A percentile compares a stretch with the other conserved stretches of the same genome.
phyloP scores from a whole-genome alignment of 2,888 invertebrate species.

The Argyra leucocephala region DNA sequence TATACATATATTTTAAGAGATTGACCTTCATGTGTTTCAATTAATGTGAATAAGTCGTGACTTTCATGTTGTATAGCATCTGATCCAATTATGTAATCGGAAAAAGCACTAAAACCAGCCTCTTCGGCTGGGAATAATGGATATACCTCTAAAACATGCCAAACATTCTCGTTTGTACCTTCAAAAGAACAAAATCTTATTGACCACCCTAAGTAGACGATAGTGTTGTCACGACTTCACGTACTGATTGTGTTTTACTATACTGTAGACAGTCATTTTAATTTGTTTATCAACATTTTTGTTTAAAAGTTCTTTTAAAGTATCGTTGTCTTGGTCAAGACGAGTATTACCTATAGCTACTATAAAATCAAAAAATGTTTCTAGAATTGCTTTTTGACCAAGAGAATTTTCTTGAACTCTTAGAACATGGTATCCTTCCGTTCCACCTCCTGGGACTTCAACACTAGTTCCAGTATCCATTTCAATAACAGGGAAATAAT shows the following conservation, averaged over 20 bases:
- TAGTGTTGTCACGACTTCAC: slow-evolving; percentile 82
- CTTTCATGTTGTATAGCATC: slow-evolving; percentile 95
- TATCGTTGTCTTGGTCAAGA: slow-evolving; percentile 96
- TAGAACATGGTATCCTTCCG: no score
- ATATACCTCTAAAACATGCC: slow-evolving; percentile 97
- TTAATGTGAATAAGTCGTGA: slow-evolving; percentile 92
- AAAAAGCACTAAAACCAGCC: slow-evolving; percentile 82
- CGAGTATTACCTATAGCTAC: slow-evolving; percentile 90
- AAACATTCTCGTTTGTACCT: slow-evolving; percentile 97
- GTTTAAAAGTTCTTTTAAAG: slow-evolving; percentile 84
- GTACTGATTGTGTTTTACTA: slow-evolving; percentile 90
- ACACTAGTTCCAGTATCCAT: no score
- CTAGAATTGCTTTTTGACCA: slow-evolving; percentile 87
- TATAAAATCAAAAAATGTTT: slow-evolving; percentile 98
- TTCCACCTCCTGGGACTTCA: no score
- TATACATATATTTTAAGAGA: slow-evolving; percentile 93
- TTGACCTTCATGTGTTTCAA: slow-evolving; percentile 89
- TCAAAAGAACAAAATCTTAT: slow-evolving; percentile 97
- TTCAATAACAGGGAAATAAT: no score
- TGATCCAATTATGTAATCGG: slow-evolving; percentile 96
- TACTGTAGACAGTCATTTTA: slow-evolving; percentile 88
- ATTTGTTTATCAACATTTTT: slow-evolving; percentile 81
- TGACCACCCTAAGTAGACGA: slow-evolving; percentile 87
- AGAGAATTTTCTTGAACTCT: no score
- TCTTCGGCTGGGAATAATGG: slow-evolving; percentile 92